phyloP scores from a whole-genome alignment of 2,797 vertebrate genomes.

The Decapterus maruadsi region DNA sequence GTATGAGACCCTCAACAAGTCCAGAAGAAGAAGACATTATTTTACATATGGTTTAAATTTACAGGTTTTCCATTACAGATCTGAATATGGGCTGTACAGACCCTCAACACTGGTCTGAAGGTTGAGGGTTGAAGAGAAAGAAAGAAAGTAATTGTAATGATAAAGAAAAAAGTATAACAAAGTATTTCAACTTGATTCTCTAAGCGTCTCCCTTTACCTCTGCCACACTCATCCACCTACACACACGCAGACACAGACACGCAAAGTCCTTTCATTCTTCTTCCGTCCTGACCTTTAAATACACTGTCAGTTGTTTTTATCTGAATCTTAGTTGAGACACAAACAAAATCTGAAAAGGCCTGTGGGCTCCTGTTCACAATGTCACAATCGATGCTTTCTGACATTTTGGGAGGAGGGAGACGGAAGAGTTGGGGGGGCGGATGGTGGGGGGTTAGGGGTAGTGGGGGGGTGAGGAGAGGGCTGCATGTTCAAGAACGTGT shows the following conservation, averaged over 20 bases:
- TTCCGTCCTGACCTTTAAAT: conserved; percentile 73
- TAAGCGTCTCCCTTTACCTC: not conserved
- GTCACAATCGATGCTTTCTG: conserved; percentile 73
- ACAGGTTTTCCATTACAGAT: too few species aligned
- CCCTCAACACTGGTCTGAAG: too few species aligned
- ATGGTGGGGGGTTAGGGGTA: too few species aligned
- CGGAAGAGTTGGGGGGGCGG: not conserved
- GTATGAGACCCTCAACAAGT: not conserved
- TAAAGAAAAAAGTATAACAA: not conserved
- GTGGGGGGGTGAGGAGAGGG: not conserved
- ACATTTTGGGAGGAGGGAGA: conserved; percentile 57
- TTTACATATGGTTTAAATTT: too few species aligned
- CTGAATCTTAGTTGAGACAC: conserved; percentile 52
- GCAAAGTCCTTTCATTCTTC: conserved; percentile 1
- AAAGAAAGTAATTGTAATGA: not conserved
- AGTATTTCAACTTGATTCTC: not conserved
- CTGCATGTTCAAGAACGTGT: not conserved
- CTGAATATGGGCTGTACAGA: too few species aligned
- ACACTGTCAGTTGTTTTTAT: conserved; percentile 47
- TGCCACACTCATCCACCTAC: too few species aligned
- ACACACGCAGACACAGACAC: not conserved
- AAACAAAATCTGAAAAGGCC: conserved; percentile 69
- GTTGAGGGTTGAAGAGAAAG: not conserved
- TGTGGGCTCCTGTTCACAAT: conserved; percentile 59
- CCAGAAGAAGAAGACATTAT: too few species aligned